Evolutionary conservation across 2,888 invertebrate genomes (phyloP), one percentile per base, ranked within the genome.

Genomic region (Belgica antarctica): DNA sequence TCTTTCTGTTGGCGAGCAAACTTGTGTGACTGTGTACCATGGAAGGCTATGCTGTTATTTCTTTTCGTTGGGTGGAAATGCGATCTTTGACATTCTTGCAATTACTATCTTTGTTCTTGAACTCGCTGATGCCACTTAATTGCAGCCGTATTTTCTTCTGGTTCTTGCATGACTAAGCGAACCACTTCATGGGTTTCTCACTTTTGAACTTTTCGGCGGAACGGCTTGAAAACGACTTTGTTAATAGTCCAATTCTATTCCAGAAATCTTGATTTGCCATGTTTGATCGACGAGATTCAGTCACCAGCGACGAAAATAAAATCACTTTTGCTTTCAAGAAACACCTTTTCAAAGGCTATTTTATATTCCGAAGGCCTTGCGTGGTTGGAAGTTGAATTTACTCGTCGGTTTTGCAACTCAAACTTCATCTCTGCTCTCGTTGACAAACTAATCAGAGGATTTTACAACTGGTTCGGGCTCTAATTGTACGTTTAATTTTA

Each of bases 291-390:
- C n/a, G n/a, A 22, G 52, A 2, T 52, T 52, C n/a, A 52, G 52
- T 52, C 52, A 52, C 52, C 52, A 52, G 52, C 17, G n/a, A 59
- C 59, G 15, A 25, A 59, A 59, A 59, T 59, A 59, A 59, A 59
- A 59, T 59, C 59, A 59, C 59, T 59, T 59, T 59, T 59, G 59
- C 59, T 59, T 59, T 59, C 27, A 59, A 59, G 27, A 59, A 59
- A 59, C 19, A 52, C 22, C 52, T 52, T 2, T 3, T 5, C 24
- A 10, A 27, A 8, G n/a, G 15, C 27, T n/a, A 15, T 15, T 59
- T 27, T 59, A 27, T 22, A 27, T 59, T 59, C 25, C 22, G 59
- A 59, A 59, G 59, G 59, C 59, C 59, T 59, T 59, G 59, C 59
- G 59, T 59, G 59, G 59, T 59, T 19, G 59, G 27, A n/a, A 59